Base-by-base conservation (phyloP, 2,113 vertebrate species). In the Eidolon helvum region DNA sequence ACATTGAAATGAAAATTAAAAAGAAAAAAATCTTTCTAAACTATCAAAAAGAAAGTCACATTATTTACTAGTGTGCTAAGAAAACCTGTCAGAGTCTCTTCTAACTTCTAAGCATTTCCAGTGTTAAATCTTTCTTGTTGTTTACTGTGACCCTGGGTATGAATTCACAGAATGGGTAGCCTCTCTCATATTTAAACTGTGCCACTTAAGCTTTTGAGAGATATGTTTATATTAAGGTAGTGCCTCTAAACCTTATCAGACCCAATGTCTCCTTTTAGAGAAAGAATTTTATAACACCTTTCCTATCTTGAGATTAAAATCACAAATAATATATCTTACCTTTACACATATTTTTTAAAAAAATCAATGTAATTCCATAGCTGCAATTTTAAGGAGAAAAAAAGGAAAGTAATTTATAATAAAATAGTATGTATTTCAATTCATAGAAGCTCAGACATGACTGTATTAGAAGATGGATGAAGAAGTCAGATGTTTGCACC, bases 261-360 rank as follows among this genome's bases (percentile, higher is more conserved):
- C 5, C 35, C n/a, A 40, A 40, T 3, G 9, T 80, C 65, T 88
- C 18, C 38, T 89, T 92, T 78, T 21, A 93, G 30, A 78, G 40
- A 40, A 79, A 95, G 28, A 55, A 53, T 92, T 88, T 85, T 75
- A 55, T 77, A 69, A 80, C 7, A 71, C 33, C n/a, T 85, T 84
- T 63, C 48, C 43, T 83, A 45, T 40, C 24, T 96, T 89, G 90
- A 93, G 72, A 74, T 91, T 57, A 88, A 91, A 96, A 79, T 95
- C 66, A 91, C 55, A 80, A 59, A 88, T 77, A 66, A 68, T 66
- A 59, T 53, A 84, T 55, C 53, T 96, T 89, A 89, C 59, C 10
- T 90, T 87, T 35, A 94, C 33, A 80, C 5, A n/a, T 33, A 84
- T n/a, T 55, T n/a, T 55, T 21, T 63, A 5, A 85, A 87, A 83